Percentiles rank a stretch among this genome's conserved stretches.
Evolutionary conservation across 2,888 invertebrate genomes (phyloP).

Genomic region (Acanthococcus lagerstroemiae): DNA sequence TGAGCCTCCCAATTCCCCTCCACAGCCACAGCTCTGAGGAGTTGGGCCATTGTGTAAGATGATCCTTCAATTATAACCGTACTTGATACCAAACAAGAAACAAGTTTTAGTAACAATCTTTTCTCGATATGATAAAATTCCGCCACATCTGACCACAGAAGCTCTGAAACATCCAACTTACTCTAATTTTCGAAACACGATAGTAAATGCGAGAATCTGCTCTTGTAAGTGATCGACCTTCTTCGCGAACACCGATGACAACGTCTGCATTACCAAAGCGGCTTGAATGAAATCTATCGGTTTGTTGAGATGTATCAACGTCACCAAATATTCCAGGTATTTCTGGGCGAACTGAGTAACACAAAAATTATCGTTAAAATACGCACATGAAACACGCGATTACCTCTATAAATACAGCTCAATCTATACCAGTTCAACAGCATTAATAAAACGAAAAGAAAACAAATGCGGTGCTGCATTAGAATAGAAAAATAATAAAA

Average conservation of each 20-base stretch:
- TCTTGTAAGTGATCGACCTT: slow-evolving; percentile 51
- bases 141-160: neutral
- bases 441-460: neutral
- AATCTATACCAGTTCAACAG: neutral
- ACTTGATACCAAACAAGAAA: neutral
- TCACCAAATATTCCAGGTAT: slow-evolving; percentile 21
- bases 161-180: neutral
- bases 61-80: too few relatives aligned
- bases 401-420: too few relatives aligned
- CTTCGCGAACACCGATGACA: slow-evolving; percentile 57
- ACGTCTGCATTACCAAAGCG: slow-evolving; percentile 65
- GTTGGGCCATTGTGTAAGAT: too few relatives aligned
- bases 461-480: too few relatives aligned
- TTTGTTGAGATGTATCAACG: slow-evolving; percentile 9
- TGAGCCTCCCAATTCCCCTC: too few relatives aligned
- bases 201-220: slow-evolving; percentile 11
- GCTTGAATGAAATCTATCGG: slow-evolving; percentile 61
- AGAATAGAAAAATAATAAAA: too few relatives aligned
- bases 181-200: slow-evolving; percentile 25
- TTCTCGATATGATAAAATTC: neutral
- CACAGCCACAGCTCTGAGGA: too few relatives aligned
- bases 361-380: too few relatives aligned
- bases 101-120: neutral
- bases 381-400: too few relatives aligned
- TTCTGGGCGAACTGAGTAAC: slow-evolving; percentile 23